Percentiles rank a stretch among this genome's conserved stretches.
Evolutionary conservation across 2,113 vertebrate genomes (phyloP).

Genomic region (Agapornis roseicollis): DNA sequence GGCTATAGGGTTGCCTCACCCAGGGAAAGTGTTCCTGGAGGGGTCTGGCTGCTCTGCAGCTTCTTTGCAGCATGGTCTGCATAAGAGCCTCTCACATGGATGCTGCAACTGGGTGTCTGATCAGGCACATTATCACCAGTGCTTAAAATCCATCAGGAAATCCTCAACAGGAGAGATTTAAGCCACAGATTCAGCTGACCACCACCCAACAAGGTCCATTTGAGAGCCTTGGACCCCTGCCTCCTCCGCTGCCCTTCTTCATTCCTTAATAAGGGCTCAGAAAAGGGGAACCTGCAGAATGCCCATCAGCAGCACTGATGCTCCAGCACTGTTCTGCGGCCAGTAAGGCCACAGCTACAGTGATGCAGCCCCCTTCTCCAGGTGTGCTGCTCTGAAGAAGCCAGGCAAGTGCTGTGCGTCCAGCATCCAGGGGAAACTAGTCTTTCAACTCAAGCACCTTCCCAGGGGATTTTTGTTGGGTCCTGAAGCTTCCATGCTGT

Average conservation of each 20-base stretch:
- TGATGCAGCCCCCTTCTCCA: background rate
- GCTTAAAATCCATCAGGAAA: background rate
- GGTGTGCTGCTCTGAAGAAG: background rate
- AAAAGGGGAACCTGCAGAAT: background rate
- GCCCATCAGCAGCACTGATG: accelerated
- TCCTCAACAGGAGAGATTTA: background rate
- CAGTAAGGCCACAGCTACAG: background rate
- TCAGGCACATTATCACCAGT: background rate
- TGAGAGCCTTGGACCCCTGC: background rate
- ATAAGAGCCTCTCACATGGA: accelerated
- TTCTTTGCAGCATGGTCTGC: background rate
- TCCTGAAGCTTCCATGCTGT: background rate
- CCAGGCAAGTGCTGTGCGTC: accelerated
- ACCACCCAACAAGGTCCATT: background rate
- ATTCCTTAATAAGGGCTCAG: background rate
- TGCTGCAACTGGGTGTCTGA: accelerated
- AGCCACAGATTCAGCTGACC: background rate
- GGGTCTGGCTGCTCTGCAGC: background rate
- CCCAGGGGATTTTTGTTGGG: background rate
- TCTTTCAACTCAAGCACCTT: background rate
- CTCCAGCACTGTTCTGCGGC: background rate
- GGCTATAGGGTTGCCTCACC: background rate
- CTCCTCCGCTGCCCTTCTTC: background rate
- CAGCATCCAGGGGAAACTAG: accelerated
- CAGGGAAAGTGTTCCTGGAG: background rate